Conservation (phyloP, 2,888 invertebrate species). For the Arrhopalites spinosus region DNA sequence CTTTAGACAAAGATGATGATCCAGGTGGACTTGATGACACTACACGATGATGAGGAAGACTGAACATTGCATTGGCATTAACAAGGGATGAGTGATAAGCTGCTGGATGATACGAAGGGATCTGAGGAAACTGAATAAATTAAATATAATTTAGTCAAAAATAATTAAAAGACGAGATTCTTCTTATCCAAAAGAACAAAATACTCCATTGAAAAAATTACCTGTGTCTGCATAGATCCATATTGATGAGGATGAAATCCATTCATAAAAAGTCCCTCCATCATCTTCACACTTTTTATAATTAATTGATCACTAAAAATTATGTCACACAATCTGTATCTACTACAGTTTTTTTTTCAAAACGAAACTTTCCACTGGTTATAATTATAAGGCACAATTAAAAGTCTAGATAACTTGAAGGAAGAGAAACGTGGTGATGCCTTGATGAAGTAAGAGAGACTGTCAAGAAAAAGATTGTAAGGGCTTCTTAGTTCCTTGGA, state of each 20-base stretch:
- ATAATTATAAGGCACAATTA: no score
- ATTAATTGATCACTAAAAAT: no score
- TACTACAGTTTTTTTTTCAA: no score
- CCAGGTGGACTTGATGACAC: conserved; percentile 22
- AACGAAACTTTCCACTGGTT: no score
- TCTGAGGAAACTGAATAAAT: conserved; percentile 36
- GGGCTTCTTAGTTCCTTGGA: no score
- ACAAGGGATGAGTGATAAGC: conserved; percentile 50
- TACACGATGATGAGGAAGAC: conserved; percentile 37
- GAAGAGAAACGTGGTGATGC: no score
- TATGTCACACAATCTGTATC: no score
- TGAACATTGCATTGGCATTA: conserved; percentile 46
- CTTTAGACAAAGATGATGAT: conserved; percentile 42
- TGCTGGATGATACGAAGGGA: conserved; percentile 43
- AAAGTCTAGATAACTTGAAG: no score
- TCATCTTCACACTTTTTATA: conserved; percentile 28
- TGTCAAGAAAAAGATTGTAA: background rate
- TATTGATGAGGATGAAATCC: conserved; percentile 54
- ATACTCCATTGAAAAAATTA: no score
- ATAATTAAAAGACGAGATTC: no score
- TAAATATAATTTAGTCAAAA: no score
- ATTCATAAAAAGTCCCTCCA: conserved; percentile 55
- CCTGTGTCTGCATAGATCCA: conserved; percentile 48
- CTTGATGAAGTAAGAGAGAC: background rate
- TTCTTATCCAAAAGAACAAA: no score